These are phyloP conservation scores for Achlya flavicornis DNA, from an alignment of 2,888 invertebrate genomes.

Conservation along the genomic window DNA sequence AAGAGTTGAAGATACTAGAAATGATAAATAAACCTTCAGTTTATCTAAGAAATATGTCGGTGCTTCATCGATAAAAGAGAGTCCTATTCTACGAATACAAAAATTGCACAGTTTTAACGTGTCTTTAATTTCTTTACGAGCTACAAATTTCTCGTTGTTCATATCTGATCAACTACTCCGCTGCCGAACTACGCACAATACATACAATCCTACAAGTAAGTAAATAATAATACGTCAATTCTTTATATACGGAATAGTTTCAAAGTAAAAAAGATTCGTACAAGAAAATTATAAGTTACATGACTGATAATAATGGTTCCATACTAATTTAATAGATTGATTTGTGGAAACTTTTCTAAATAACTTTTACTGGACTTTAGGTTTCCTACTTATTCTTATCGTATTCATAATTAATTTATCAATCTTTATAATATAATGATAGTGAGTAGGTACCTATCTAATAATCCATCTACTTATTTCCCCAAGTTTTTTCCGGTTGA, in stretches of 20 bases:
- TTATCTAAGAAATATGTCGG: slow-evolving; percentile 37
- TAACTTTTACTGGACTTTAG: not conserved
- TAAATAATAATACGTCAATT: not conserved
- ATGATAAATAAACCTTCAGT: slow-evolving; percentile 33
- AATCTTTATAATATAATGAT: not conserved
- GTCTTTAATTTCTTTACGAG: slow-evolving; percentile 51
- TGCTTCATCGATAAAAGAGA: slow-evolving; percentile 55
- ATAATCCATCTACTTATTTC: not conserved
- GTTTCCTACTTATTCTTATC: not conserved
- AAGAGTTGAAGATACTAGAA: slow-evolving; percentile 43
- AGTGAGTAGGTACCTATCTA: too few species aligned
- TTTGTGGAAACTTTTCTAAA: not conserved
- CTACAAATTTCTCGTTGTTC: slow-evolving; percentile 23
- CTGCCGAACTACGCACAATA: not conserved
- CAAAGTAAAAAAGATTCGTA: not conserved
- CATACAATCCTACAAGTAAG: not conserved
- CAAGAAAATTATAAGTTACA: slow-evolving; percentile 5
- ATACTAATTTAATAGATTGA: not conserved
- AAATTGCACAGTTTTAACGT: slow-evolving; percentile 56
- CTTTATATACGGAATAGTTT: not conserved
- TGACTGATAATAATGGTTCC: not conserved
- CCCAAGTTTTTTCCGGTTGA: too few species aligned
- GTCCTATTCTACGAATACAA: slow-evolving; percentile 53
- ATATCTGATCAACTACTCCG: not conserved
- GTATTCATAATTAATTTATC: not conserved